Percentiles rank a stretch among this genome's conserved stretches.
phyloP scores from a whole-genome alignment of 1,140 invertebrate genomes.

The Stenopsyche tienmushanensis region DNA sequence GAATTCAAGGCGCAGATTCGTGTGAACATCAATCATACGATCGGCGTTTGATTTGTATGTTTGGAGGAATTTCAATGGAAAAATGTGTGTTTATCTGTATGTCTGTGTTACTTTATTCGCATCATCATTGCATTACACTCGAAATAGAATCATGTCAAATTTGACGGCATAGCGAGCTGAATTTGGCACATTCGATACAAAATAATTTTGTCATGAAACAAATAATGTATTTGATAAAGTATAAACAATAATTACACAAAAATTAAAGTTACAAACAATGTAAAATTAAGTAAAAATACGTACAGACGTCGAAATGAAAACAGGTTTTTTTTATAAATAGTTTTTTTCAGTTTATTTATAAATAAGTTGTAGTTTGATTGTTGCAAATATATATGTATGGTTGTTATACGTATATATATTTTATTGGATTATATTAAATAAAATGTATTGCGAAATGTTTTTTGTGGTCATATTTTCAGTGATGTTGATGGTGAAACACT shows the following conservation, averaged over 20 bases:
- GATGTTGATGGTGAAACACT: slow-evolving; percentile 37
- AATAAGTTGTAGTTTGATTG: slow-evolving; percentile 8
- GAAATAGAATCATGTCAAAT: background rate
- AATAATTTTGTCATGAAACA: background rate
- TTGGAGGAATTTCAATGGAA: background rate
- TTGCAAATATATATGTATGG: background rate
- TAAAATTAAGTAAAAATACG: background rate
- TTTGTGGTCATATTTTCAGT: background rate
- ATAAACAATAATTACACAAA: background rate
- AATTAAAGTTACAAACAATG: background rate
- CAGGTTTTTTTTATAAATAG: slow-evolving; percentile 6
- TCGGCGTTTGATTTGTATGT: too few relatives aligned
- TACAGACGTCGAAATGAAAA: slow-evolving; percentile 25
- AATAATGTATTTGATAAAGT: background rate
- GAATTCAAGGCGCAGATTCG: too few relatives aligned
- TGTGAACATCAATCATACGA: too few relatives aligned
- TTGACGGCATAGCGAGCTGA: background rate
- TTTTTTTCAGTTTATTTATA: slow-evolving; percentile 21
- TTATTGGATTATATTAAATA: background rate
- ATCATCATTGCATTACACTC: background rate
- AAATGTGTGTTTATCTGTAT: background rate
- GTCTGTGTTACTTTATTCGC: background rate
- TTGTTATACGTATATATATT: background rate
- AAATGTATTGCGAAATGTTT: background rate
- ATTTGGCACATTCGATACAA: background rate